Percentiles rank a stretch among this genome's conserved stretches.
phyloP scores from a whole-genome alignment of 2,113 vertebrate genomes.

The Puffinus mauretanicus region DNA sequence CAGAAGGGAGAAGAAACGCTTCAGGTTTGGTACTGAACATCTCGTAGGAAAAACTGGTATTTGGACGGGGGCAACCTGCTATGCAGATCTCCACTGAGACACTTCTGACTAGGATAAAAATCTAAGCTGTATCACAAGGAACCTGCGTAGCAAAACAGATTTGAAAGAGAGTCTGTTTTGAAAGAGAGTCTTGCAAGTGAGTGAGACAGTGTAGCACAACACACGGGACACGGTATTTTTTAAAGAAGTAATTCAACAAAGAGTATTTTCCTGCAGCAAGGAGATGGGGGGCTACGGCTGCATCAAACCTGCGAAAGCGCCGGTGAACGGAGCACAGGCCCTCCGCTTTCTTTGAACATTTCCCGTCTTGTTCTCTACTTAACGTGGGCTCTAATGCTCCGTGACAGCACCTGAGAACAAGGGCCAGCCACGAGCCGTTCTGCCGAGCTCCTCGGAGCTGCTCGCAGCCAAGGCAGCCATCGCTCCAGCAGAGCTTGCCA shows the following conservation, averaged over 20 bases:
- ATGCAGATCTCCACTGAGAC: background rate
- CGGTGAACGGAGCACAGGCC: fast-evolving
- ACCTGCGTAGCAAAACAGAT: background rate
- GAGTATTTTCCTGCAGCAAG: background rate
- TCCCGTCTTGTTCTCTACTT: background rate
- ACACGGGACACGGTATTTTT: background rate
- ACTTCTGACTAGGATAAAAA: background rate
- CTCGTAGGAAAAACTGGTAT: background rate
- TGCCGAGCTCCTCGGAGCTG: background rate
- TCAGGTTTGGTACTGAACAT: background rate
- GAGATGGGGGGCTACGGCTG: background rate
- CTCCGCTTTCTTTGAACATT: background rate
- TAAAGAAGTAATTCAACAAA: background rate
- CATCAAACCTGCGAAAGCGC: fast-evolving
- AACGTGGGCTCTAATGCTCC: background rate
- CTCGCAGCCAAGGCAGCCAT: background rate
- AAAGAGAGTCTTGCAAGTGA: background rate
- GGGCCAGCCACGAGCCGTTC: background rate
- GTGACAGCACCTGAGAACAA: background rate
- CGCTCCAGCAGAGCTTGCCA: background rate
- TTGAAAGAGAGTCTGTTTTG: background rate
- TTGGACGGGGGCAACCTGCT: background rate
- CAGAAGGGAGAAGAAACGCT: background rate
- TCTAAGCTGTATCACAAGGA: background rate
- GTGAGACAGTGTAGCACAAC: background rate